A percentile compares a stretch with the other conserved stretches of the same genome.
phyloP scores from a whole-genome alignment of 2,113 vertebrate species.

The Psittacara wagleri region DNA sequence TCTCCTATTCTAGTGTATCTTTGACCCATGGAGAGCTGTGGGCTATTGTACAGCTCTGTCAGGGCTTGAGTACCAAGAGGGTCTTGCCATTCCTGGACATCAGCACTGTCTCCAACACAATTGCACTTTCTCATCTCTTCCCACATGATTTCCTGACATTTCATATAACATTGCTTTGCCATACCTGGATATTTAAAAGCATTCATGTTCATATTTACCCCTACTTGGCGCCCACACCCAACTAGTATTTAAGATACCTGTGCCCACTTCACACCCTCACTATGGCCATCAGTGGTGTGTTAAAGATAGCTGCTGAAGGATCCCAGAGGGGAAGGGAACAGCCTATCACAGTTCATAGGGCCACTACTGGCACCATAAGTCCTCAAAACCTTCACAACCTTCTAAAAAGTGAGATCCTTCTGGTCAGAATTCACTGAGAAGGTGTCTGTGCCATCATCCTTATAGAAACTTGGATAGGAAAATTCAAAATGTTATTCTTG shows the following conservation, averaged over 20 bases:
- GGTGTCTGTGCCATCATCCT: not conserved
- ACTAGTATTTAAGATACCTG: not conserved
- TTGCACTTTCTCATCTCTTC: not conserved
- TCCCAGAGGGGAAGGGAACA: not conserved
- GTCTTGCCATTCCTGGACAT: not conserved
- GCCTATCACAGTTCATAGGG: not conserved
- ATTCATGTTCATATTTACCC: not conserved
- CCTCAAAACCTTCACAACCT: not conserved
- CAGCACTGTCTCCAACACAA: not conserved
- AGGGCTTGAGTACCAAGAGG: not conserved
- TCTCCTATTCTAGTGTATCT: not conserved
- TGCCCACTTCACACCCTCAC: not conserved
- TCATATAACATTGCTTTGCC: not conserved
- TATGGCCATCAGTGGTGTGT: not conserved
- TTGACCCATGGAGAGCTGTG: not conserved
- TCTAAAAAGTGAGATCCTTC: not conserved
- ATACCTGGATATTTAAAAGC: not conserved
- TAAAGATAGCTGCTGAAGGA: not conserved
- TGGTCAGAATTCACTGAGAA: not conserved
- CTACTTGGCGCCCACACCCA: not conserved
- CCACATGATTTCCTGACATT: not conserved
- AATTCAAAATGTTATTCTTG: not conserved
- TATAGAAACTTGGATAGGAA: not conserved
- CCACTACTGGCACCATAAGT: not conserved
- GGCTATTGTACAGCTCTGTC: rapidly evolving